A percentile compares a stretch with the other conserved stretches of the same genome.
phyloP scores from a whole-genome alignment of 2,113 vertebrate species.

The Ifrita kowaldi region DNA sequence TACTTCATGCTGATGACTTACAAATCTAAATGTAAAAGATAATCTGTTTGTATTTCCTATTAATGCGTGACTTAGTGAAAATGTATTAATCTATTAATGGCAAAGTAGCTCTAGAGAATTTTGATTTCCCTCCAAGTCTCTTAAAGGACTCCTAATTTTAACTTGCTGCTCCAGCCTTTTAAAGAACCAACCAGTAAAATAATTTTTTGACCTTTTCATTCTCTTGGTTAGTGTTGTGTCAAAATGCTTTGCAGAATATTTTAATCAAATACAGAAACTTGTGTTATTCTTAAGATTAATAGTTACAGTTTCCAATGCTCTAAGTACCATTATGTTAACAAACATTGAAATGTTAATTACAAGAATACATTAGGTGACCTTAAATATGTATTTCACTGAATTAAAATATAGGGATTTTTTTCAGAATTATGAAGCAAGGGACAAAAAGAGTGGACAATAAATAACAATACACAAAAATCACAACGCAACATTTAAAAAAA shows the following conservation, averaged over 20 bases:
- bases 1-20: not conserved
- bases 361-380: not conserved
- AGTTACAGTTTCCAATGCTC: not conserved
- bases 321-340: not conserved
- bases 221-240: not conserved
- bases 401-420: rapidly evolving
- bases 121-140: not conserved
- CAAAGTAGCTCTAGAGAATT: not conserved
- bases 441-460: not conserved
- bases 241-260: not conserved
- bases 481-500: not conserved
- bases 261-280: not conserved
- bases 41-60: not conserved
- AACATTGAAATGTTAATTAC: not conserved
- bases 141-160: not conserved
- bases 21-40: not conserved
- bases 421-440: not conserved
- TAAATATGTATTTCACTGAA: not conserved
- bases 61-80: not conserved
- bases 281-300: not conserved
- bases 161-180: not conserved
- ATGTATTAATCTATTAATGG: not conserved
- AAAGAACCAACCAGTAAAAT: not conserved
- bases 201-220: not conserved
- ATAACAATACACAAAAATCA: not conserved